Base-by-base conservation (phyloP, 2,888 invertebrate genomes). In the Anticlea derivata region DNA sequence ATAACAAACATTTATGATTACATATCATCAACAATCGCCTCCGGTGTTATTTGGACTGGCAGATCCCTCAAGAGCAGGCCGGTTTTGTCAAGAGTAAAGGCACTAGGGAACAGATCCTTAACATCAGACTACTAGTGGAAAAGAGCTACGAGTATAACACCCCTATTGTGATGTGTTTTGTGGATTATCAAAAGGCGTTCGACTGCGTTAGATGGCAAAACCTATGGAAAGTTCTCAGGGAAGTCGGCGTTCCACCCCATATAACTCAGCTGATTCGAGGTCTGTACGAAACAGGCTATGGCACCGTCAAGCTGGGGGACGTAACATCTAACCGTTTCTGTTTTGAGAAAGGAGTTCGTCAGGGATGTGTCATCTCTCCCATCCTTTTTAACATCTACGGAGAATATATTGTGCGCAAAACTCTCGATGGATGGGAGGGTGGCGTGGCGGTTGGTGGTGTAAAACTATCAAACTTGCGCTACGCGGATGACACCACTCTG, bases 21-120 rank as follows among this genome's bases (percentile, higher is more conserved):
- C 43, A 58, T 13, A 33, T 49, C 1, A 8, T 43, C 0, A 49
- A 49, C 17, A 24, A 24, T 7, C 27, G 39, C 2, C 8, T 39
- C 2, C 27, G 26, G 6, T 5, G 29, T 5, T 34, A 6, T 6
- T 8, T 34, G 2, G 34, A 34, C 10, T 34, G 34, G 34, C 34
- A 34, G 10, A 34, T 34, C 1, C 34, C 34, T 5, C 22, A 22
- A 10, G 34, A 34, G 5, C 34, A 34, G 10, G 34, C 34, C 5
- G 22, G 34, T 10, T 34, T 34, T 10, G 34, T 34, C 0, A 34
- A 22, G 7, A 22, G 34, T 1, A 17, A 22, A 22, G 34, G 34
- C 1, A 34, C 34, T 8, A 4, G 34, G 1, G 22, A 34, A 6
- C 34, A 34, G 1, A 34, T 34, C 0, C 10, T 34, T 5, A 34